These are phyloP conservation scores for Mellivora capensis DNA, from an alignment of 2,113 vertebrate genomes.

Conservation along the genomic window DNA sequence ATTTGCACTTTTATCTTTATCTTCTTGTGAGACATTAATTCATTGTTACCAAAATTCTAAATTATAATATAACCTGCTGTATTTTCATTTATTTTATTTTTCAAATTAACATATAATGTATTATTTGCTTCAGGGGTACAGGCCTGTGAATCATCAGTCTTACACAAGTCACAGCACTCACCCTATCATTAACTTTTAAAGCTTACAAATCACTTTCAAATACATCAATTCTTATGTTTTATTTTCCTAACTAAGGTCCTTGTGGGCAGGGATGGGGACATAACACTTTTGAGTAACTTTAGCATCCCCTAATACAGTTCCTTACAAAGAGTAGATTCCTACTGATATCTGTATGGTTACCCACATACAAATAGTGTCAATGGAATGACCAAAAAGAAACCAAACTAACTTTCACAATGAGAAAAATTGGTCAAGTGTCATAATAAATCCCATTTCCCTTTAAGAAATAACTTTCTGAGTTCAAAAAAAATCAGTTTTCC, in stretches of 20 bases:
- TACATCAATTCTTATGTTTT: not conserved
- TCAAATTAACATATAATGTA: too few species aligned
- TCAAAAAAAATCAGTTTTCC: not conserved
- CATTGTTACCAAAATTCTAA: conserved; percentile 9
- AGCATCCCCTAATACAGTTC: not conserved
- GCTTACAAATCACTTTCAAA: not conserved
- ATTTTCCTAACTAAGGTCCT: not conserved
- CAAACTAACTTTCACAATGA: not conserved
- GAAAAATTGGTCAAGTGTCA: not conserved
- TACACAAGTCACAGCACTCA: too few species aligned
- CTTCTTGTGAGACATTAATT: not conserved
- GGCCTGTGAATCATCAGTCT: too few species aligned
- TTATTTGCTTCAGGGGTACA: too few species aligned
- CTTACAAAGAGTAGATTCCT: not conserved
- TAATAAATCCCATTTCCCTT: not conserved
- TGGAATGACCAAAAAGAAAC: not conserved
- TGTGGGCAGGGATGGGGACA: not conserved
- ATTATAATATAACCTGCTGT: not conserved
- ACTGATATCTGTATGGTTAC: too few species aligned
- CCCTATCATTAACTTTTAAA: not conserved
- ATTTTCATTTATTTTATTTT: not conserved
- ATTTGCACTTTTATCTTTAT: not conserved
- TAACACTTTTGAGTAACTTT: not conserved
- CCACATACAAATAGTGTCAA: not conserved
- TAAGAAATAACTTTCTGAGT: not conserved